Evolutionary conservation across 2,113 vertebrate species (phyloP), one percentile per base, ranked within the genome.

Genomic region (Strigops habroptila): DNA sequence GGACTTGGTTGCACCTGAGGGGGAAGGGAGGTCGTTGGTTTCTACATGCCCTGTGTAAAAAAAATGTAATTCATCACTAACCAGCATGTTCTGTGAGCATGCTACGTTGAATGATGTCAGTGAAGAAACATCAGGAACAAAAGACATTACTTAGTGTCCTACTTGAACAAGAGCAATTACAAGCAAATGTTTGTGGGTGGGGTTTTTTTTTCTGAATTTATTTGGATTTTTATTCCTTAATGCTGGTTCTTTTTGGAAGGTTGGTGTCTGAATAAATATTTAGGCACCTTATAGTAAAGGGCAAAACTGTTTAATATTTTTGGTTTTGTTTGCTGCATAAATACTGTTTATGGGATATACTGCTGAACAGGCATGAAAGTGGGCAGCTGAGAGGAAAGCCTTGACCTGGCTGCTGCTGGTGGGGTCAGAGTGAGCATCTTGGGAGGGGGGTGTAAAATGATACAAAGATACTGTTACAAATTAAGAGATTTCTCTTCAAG

Each of bases 211-310:
- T 31, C 28, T 69, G 6, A 24, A 33, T 81, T 69, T 59, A 1
- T 60, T 82, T 51, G 7, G 3, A 68, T 21, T 82, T 94, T 63
- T 43, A 35, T 27, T 69, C 44, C 27, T 48, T 77, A 73, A 62
- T 62, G 5, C 10, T 52, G 21, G 2, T 17, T 52, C 17, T n/a
- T 76, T 82, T 71, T 9, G 44, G 18, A 30, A 65, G 9, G 14
- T 88, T 84, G 28, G 8, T 74, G 86, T 18, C 25, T 73, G 27
- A 80, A 71, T 71, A 92, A 86, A 77, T 69, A 88, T 88, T 92
- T 83, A 39, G 9, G 39, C 9, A 73, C 44, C 7, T 82, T 63
- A 57, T 18, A 28, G 18, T 14, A 49, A 25, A 48, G 6, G 18
- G 41, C 9, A 63, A 75, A 82, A 31, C 12, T 44, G 2, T 39